Conservation (phyloP, 2,888 invertebrate species). For the Ctenicera cuprea region DNA sequence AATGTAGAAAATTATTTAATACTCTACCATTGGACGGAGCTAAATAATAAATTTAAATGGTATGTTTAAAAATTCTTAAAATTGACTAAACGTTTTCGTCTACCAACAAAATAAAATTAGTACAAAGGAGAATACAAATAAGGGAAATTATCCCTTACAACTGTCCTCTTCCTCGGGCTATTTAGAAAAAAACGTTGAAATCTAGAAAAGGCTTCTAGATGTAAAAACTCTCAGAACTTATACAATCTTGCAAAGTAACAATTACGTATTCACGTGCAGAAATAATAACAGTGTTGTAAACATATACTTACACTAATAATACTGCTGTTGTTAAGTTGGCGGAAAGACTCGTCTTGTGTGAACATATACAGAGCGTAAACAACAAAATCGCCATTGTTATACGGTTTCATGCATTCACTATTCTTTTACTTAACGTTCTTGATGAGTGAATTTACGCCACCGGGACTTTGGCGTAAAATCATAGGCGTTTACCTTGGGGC, state of each 20-base stretch:
- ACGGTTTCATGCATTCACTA: slow-evolving; percentile 17
- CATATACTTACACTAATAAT: slow-evolving; percentile 67
- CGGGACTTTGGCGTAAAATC: background rate
- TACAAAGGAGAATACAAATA: background rate
- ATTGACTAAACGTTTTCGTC: background rate
- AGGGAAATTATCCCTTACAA: slow-evolving; percentile 6
- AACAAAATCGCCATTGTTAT: slow-evolving; percentile 35
- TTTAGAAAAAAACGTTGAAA: slow-evolving; percentile 1
- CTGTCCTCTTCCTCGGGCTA: background rate
- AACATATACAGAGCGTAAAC: slow-evolving; percentile 36
- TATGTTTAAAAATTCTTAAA: too few species aligned
- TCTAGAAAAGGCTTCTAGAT: slow-evolving; percentile 28
- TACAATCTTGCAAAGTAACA: slow-evolving; percentile 62
- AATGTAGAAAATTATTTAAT: slow-evolving; percentile 8
- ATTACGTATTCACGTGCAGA: slow-evolving; percentile 67
- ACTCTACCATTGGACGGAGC: too few species aligned
- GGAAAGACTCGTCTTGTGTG: slow-evolving; percentile 54
- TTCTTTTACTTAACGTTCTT: slow-evolving; percentile 15
- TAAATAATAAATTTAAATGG: too few species aligned
- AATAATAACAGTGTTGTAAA: slow-evolving; percentile 65
- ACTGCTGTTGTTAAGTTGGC: slow-evolving; percentile 59
- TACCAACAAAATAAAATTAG: slow-evolving; percentile 12
- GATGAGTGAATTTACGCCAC: background rate
- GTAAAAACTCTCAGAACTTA: slow-evolving; percentile 63
- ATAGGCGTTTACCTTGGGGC: too few species aligned